Evolutionary conservation across 2,113 vertebrate genomes (phyloP).

Genomic region (Laticauda laticaudata): DNA sequence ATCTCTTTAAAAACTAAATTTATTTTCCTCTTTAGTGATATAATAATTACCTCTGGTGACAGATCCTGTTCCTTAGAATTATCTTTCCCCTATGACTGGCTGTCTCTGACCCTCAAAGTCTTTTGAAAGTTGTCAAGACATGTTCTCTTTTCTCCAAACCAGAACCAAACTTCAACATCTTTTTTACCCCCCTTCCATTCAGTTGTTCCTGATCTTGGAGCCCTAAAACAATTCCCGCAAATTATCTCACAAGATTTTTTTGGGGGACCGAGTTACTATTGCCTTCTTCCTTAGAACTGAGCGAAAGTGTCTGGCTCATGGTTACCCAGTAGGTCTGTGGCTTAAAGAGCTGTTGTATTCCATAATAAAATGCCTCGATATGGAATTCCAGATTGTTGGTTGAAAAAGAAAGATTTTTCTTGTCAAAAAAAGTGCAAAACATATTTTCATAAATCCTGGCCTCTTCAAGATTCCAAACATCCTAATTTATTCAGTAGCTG

Average conservation of each 20-base stretch:
- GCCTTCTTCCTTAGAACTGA: not conserved
- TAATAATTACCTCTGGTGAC: not conserved
- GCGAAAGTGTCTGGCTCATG: not conserved
- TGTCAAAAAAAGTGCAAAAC: not conserved
- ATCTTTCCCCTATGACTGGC: not conserved
- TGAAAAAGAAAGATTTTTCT: not conserved
- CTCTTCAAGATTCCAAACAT: not conserved
- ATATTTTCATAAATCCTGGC: not conserved
- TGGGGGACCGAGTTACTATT: too few species aligned
- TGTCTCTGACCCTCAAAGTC: not conserved
- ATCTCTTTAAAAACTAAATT: not conserved
- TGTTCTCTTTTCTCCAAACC: not conserved
- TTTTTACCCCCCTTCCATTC: too few species aligned
- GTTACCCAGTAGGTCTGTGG: not conserved
- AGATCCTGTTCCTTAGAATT: not conserved
- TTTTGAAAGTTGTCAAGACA: not conserved
- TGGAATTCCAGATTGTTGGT: not conserved
- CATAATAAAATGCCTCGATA: not conserved
- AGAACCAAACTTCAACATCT: not conserved
- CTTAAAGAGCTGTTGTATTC: not conserved
- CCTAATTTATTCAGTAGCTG: not conserved
- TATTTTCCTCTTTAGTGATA: not conserved
- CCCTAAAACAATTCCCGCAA: too few species aligned
- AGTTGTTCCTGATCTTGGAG: too few species aligned
- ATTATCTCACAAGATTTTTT: too few species aligned